Evolutionary conservation across 2,797 vertebrate genomes (phyloP).

Genomic region (Meda fulgida): DNA sequence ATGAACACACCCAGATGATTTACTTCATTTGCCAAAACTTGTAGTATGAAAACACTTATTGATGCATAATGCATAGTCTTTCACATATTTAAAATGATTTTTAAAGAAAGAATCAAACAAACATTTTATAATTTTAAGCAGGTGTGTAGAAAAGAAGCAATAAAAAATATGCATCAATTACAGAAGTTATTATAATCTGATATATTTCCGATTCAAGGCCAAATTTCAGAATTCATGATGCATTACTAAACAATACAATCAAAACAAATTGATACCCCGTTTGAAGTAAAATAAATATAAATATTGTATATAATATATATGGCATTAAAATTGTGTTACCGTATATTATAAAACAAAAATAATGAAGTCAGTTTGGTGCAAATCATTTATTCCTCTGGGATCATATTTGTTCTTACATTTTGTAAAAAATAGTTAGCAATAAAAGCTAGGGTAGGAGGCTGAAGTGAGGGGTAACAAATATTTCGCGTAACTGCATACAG

Average conservation of each 20-base stretch:
- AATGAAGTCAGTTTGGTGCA: slow-evolving; percentile 76
- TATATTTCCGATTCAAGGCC: not conserved
- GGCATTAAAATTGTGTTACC: not conserved
- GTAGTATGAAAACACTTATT: not conserved
- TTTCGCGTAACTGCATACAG: slow-evolving; percentile 59
- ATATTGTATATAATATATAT: not conserved
- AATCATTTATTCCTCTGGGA: slow-evolving; percentile 83
- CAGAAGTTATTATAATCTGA: not conserved
- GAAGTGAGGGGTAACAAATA: slow-evolving; percentile 48
- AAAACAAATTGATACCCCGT: not conserved
- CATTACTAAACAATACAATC: not conserved
- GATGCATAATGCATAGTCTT: not conserved
- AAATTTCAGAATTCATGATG: not conserved
- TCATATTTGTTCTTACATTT: slow-evolving; percentile 86
- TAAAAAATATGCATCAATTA: not conserved
- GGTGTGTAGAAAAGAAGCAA: not conserved
- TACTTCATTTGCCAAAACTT: not conserved
- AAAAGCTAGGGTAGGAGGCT: slow-evolving; percentile 70
- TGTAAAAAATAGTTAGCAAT: slow-evolving; percentile 85
- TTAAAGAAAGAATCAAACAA: not conserved
- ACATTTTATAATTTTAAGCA: not conserved
- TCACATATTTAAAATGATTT: not conserved
- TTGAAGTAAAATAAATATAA: not conserved
- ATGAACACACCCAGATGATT: not conserved
- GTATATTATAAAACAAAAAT: not conserved